Base-by-base conservation (phyloP, 2,888 invertebrate genomes). In the Acanthoscelides obtectus region DNA sequence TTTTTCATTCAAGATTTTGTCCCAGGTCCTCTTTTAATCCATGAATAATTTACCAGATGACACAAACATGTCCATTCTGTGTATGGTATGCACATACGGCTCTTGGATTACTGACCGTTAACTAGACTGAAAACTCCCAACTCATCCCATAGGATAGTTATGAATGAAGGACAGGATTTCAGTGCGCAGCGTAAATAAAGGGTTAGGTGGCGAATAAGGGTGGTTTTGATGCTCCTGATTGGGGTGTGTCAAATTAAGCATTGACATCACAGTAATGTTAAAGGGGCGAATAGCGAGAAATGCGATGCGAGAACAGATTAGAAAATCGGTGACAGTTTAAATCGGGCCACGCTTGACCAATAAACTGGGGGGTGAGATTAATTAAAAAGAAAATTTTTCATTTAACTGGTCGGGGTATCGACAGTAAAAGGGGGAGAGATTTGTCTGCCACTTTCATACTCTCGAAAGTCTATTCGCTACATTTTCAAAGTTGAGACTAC, bases 191-290 rank as follows among this genome's bases (percentile, higher is more conserved):
- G 45, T 45, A 45, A 45, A 45, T 45, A 45, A 45, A 45, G 45
- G 45, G 45, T 45, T 45, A 45, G 45, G 45, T 45, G 45, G 45
- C 17, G 45, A 45, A 3, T 45, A 12, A 17, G 45, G 45, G 45
- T 45, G 45, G 45, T 25, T 25, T 25, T 73, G 73, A 74, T 68
- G 45, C 67, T 20, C 68, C 70, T 20, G 45, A 66, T 67, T 66
- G 69, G 73, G 75, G 72, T 70, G 71, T 72, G 73, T 72, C 74
- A 73, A 73, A 74, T 73, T 74, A 72, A 74, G 73, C 73, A 74
- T 70, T 70, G 73, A 65, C 72, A 22, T 70, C 25, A 25, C 63
- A 70, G 66, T 45, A 20, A 66, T 71, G 27, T 65, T 22, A 66
- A 71, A 71, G 71, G 68, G 71, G 19, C 70, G 70, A 45, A 45